These are phyloP conservation scores for Phoxinus dragarum DNA, from an alignment of 2,797 vertebrate genomes.

Conservation along the genomic window DNA sequence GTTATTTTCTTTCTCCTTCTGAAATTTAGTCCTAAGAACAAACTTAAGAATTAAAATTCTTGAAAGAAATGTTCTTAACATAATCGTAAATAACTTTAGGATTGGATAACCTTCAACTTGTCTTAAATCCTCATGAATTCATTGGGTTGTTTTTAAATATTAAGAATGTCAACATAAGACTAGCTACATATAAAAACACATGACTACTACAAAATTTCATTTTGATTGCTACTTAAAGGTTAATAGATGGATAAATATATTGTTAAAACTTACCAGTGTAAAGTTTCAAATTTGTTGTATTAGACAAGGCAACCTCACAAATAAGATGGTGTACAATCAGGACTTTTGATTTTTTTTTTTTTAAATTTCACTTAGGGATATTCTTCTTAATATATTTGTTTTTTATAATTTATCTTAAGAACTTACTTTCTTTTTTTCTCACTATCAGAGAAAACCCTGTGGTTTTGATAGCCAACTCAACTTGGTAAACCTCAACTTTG, in stretches of 20 bases:
- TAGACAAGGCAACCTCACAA: neutral
- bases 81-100: neutral
- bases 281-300: neutral
- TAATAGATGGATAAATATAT: neutral
- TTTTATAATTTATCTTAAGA: neutral
- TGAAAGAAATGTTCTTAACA: neutral
- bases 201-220: neutral
- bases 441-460: neutral
- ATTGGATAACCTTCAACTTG: neutral
- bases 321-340: neutral
- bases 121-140: neutral
- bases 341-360: neutral
- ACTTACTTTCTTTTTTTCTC: too few species aligned
- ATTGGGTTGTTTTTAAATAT: neutral
- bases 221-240: neutral
- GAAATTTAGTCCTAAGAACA: neutral
- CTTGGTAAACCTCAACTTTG: conserved; percentile 31
- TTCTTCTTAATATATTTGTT: neutral
- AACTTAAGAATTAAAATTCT: neutral
- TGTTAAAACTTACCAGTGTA: neutral
- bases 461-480: neutral
- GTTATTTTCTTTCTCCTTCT: neutral
- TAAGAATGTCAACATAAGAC: neutral
- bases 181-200: neutral
- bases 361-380: neutral